Conservation (phyloP, 2,797 vertebrate genomes). For the Betta splendens region DNA sequence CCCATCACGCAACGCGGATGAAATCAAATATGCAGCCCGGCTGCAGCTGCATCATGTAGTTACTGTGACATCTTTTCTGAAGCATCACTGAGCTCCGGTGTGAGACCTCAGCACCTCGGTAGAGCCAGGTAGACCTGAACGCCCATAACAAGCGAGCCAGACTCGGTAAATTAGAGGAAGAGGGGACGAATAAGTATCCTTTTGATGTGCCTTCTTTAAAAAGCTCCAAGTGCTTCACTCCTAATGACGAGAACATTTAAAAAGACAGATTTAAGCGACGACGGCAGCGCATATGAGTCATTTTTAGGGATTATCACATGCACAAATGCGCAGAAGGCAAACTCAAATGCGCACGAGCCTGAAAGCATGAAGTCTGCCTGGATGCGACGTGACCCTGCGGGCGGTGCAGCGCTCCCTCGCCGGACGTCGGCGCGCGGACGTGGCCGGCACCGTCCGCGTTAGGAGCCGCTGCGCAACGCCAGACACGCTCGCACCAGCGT, state of each 20-base stretch:
- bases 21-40: slow-evolving; percentile 17
- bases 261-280: neutral
- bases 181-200: slow-evolving; percentile 40
- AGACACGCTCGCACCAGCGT: slow-evolving; percentile 45
- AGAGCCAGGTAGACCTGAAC: slow-evolving; percentile 19
- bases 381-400: slow-evolving; percentile 32
- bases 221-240: slow-evolving; percentile 21
- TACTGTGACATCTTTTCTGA: slow-evolving; percentile 19
- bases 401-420: slow-evolving; percentile 32
- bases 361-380: slow-evolving; percentile 14
- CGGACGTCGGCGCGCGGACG: slow-evolving; percentile 52
- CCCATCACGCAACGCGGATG: slow-evolving; percentile 27
- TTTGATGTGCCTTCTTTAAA: slow-evolving; percentile 43
- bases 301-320: neutral
- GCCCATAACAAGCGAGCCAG: slow-evolving; percentile 23
- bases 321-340: neutral
- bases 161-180: slow-evolving; percentile 7
- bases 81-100: slow-evolving; percentile 45
- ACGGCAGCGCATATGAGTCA: neutral
- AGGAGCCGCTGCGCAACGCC: slow-evolving; percentile 65
- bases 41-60: slow-evolving; percentile 43
- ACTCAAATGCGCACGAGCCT: slow-evolving; percentile 2
- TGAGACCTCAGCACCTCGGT: slow-evolving; percentile 22
- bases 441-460: slow-evolving; percentile 44
- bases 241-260: neutral